Base-by-base conservation (phyloP, 2,888 invertebrate species). In the Tillus elongatus region DNA sequence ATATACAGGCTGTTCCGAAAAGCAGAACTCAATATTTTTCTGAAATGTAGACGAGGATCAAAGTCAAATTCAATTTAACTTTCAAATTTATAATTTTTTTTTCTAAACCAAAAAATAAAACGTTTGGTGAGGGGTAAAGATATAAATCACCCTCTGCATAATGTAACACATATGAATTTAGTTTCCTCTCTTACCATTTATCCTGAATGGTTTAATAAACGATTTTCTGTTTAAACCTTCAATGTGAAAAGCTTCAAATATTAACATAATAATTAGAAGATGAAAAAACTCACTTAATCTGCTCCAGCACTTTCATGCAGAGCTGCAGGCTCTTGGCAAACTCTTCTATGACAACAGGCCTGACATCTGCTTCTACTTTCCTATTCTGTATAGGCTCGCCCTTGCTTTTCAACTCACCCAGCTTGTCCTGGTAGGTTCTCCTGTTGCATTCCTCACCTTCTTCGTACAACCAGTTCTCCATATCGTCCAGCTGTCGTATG, bases 391-490 rank as follows among this genome's bases (percentile, higher is more conserved):
- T 86, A 0, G 95, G 92, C 59, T 93, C 90, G 6, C 95, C 95
- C 64, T 82, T 74, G 43, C 76, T 74, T 71, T 84, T 72, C 49
- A 80, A 61, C 39, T 73, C 73, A 1, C 67, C 57, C 41, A 82
- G 58, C 56, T 78, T 79, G 51, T 74, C 75, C 42, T 73, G 72
- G 59, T 82, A 82, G 19, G 80, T 71, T 53, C 81, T 76, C 57
- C 82, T 78, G 49, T 82, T 81, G 61, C 93, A 89, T 57, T 96
- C 89, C 63, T 95, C 95, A 2, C 98, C 98, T 40, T 87, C 87
- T 55, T 95, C 96, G 57, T 98, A 99, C 11, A 98, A 71, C 98
- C 98, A 98, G 60, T 86, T 82, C 66, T 97, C 97, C 52, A 92
- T 83, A 12, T 82, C 76, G 54, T 86, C 87, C 19, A 98, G 72